phyloP scores from a whole-genome alignment of 1,140 invertebrate genomes.

The Eueides isabella region DNA sequence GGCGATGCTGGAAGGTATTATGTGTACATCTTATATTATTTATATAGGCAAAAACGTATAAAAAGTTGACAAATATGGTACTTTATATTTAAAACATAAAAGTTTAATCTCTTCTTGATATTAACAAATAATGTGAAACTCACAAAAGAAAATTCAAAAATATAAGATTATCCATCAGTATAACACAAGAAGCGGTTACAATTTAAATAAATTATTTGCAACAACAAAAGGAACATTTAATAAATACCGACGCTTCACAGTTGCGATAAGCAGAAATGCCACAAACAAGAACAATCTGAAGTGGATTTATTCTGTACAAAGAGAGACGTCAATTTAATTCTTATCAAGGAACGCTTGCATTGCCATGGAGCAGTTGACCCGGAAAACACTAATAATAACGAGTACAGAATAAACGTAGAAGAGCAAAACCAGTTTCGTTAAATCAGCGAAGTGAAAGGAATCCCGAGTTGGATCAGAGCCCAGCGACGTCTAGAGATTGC shows the following conservation, averaged over 20 bases:
- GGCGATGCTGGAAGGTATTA: conserved; percentile 42
- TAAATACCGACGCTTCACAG: conserved; percentile 1
- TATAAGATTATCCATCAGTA: background rate
- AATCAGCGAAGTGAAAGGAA: conserved; percentile 63
- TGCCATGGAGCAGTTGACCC: conserved; percentile 49
- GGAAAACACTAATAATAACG: conserved; percentile 58
- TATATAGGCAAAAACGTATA: no score
- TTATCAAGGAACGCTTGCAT: conserved; percentile 43
- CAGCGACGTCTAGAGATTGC: conserved; percentile 56
- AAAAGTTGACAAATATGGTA: background rate
- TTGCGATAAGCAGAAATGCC: conserved; percentile 28
- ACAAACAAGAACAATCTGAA: conserved; percentile 30
- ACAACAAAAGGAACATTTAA: conserved; percentile 13
- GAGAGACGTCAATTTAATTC: conserved; percentile 44
- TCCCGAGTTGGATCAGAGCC: conserved; percentile 62
- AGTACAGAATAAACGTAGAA: conserved; percentile 49
- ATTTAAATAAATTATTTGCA: conserved; percentile 11
- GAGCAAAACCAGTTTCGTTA: conserved; percentile 59
- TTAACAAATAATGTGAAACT: background rate
- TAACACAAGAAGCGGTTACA: background rate
- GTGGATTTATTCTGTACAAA: conserved; percentile 38
- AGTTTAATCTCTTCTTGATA: background rate
- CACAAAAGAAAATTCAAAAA: background rate
- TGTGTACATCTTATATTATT: background rate
- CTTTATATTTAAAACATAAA: background rate